Base-by-base conservation (phyloP, 2,888 invertebrate species). In the Lycia hirtaria region DNA sequence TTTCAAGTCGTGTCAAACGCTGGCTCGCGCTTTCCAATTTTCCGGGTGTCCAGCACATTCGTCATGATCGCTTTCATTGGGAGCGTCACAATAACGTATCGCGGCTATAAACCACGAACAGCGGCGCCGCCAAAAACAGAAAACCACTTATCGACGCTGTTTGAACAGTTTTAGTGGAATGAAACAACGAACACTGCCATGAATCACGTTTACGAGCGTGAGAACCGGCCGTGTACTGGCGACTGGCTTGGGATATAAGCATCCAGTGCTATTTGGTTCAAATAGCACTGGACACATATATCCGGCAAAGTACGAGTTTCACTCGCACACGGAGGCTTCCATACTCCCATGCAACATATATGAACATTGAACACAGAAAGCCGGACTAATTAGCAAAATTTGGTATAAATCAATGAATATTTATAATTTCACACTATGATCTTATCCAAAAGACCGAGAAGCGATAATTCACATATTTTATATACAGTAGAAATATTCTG, bases 81-180 rank as follows among this genome's bases (percentile, higher is more conserved):
- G 33, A 53, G 44, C 56, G 62, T 62, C 58, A 50, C 52, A 58
- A 58, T 58, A 50, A 62, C 52, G 45, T 56, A 62, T 53, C 37
- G 62, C 0, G 0, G 45, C 54, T 30, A 59, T 59, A 59, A 50
- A 54, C 44, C 47, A 43, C 28, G 41, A 28, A 26, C 26, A 22
- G 17, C 37, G 17, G 12, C 26, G 19, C 12, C 28, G 48, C 19
- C 30, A 45, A 40, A 51, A 51, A 56, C 56, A 50, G 45, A 56
- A 49, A 51, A 56, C 40, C 45, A 56, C 45, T 51, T 56, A 51
- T 51, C 45, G 51, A 50, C 17, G 33, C 28, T 45, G 45, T 56
- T 51, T 45, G 20, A 40, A 56, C 56, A 45, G 51, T 56, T 56
- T 56, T 51, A 56, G 50, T 51, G 45, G 56, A 51, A 56, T 56